Evolutionary conservation across 2,888 invertebrate species (phyloP), one percentile per base, ranked within the genome.

Genomic region (Beris morrisii): DNA sequence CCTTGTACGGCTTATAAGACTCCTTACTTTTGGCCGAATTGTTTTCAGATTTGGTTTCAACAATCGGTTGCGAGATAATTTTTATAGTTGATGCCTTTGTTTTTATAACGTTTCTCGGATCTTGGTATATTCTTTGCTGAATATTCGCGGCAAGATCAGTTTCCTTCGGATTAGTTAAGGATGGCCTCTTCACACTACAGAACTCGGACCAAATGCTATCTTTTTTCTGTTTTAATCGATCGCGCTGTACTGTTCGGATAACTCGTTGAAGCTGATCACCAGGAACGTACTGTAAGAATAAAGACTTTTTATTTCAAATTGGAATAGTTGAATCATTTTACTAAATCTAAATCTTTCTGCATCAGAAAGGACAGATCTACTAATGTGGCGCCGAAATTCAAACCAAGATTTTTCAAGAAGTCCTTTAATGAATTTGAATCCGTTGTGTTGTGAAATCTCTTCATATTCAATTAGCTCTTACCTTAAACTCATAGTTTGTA

Each of bases 401-500:
- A 38, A 38, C 12, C 1, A 4, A 11, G 12, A 11, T 48, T 15
- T 48, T 6, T 48, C 1, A 48, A 12, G 12, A 15, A 15, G 48
- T 5, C 48, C n/a, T 48, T 48, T 15, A 15, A 48, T 4, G 6
- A n/a, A 15, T 48, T 48, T 3, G 48, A 6, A 15, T 6, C 13
- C 5, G 12, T 52, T 52, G 52, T 28, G 31, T 28, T 54, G 9
- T 44, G 12, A 44, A 22, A 22, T 22, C 11, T 32, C 13, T 55
- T 38, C n/a, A 31, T 55, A 31, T 30, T 32, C n/a, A 30, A 22
- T 55, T 15, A 57, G 15, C 12, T 32, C 32, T 69, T 64, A 74
- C 75, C 72, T 72, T 73, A 67, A 75, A 75, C 52, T 73, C 71
- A 63, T 73, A 74, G 63, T 74, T 73, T 31, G 68, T 64, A 3